Conservation (phyloP, 2,888 invertebrate genomes). For the Rhagonycha lutea region DNA sequence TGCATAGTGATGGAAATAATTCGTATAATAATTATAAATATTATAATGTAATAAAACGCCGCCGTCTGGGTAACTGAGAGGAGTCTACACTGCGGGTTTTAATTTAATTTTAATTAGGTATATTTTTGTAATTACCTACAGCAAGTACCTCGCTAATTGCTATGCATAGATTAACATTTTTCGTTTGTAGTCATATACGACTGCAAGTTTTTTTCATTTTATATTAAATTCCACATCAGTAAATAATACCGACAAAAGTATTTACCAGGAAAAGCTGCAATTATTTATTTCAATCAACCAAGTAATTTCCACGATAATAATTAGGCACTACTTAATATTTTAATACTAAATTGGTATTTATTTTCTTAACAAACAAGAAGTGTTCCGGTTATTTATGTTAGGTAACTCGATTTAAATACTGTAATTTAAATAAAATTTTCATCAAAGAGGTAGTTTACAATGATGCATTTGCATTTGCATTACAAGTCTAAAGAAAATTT, state of each 20-base stretch:
- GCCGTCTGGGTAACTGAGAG: neutral
- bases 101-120: neutral
- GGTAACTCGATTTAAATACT: neutral
- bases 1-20: neutral
- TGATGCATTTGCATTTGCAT: conserved; percentile 1
- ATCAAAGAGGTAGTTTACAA: neutral
- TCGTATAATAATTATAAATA: neutral
- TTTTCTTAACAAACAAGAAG: neutral
- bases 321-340: neutral
- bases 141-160: neutral
- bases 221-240: neutral
- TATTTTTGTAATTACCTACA: neutral
- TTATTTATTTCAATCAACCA: neutral
- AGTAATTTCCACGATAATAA: neutral
- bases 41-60: neutral
- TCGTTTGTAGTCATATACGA: neutral
- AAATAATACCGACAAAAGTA: neutral
- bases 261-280: neutral
- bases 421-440: neutral
- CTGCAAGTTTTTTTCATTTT: too few relatives aligned
- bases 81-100: neutral
- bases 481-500: neutral
- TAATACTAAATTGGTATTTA: neutral
- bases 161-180: neutral
- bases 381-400: neutral